phyloP scores from a whole-genome alignment of 2,888 invertebrate genomes.

The Rotaria sp. region DNA sequence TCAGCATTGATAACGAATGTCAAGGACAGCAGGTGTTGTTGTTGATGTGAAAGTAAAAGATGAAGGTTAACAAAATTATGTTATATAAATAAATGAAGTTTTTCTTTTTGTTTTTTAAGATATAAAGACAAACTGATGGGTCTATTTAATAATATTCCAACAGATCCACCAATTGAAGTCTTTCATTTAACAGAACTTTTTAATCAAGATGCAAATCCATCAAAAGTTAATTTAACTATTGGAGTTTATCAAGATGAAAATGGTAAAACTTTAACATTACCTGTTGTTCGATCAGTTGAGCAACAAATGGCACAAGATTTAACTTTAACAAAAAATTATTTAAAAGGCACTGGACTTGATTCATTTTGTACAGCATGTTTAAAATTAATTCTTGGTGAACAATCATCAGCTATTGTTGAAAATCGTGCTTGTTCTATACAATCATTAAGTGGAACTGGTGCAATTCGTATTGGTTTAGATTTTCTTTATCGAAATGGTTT shows the following conservation, averaged over 20 bases:
- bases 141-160: neutral
- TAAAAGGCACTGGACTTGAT: slow-evolving; percentile 80
- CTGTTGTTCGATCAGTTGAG: slow-evolving; percentile 84
- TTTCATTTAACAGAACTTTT: slow-evolving; percentile 70
- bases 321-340: slow-evolving; percentile 83
- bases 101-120: too few species aligned
- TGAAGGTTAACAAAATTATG: too few species aligned
- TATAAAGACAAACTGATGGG: too few species aligned
- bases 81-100: too few species aligned
- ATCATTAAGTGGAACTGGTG: slow-evolving; percentile 86
- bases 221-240: slow-evolving; percentile 86
- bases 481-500: slow-evolving; percentile 66
- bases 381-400: slow-evolving; percentile 72
- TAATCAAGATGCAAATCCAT: slow-evolving; percentile 64
- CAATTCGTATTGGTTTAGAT: slow-evolving; percentile 78
- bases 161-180: slow-evolving; percentile 82
- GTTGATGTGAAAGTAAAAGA: too few species aligned
- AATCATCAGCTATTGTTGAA: slow-evolving; percentile 66
- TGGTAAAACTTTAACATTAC: slow-evolving; percentile 92
- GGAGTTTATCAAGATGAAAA: slow-evolving; percentile 87
- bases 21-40: too few species aligned
- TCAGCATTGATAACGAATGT: too few species aligned
- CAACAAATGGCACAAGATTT: slow-evolving; percentile 70
- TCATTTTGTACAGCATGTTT: slow-evolving; percentile 71
- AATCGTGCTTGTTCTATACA: slow-evolving; percentile 66